Base-by-base conservation (phyloP, 2,113 vertebrate species). In the Smithornis capensis region DNA sequence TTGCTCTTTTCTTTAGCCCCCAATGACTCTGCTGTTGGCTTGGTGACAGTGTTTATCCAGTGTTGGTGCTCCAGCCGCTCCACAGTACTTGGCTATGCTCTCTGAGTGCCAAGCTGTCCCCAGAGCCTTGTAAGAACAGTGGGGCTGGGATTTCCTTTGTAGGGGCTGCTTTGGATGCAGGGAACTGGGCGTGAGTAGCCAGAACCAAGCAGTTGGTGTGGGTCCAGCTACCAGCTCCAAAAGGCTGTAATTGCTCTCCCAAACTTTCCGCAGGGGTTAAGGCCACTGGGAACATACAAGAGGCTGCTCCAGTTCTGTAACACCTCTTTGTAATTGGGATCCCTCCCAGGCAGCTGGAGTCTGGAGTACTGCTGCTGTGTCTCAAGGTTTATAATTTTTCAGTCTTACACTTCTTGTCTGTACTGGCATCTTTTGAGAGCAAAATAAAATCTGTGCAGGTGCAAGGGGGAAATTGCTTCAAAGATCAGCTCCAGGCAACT, bases 1-100 rank as follows among this genome's bases (percentile, higher is more conserved):
- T 97, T 97, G 94, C 85, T 94, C 92, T 92, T 96, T 96, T 83
- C 92, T 90, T 94, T 90, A 87, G 90, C 77, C 81, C 82, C 59
- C 0, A 9, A 12, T 89, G 96, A 69, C 87, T 94, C 53, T 17
- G 65, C 83, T 65, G 71, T 82, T 97, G 96, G 96, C 95, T 92
- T 11, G 89, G 93, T 92, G 95, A 97, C 97, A 92, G 89, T 31
- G 0, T 89, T 83, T 90, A 75, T 89, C 67, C 87, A 13, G 87
- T 44, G 86, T 94, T 15, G 6, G 44, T 22, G 84, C 81, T 92
- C 37, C 52, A 52, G 83, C 79, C 23, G 1, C 17, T 79, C n/a
- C 12, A 6, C 42, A 70, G 76, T 73, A 1, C 79, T 89, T 29
- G 73, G 83, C 87, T 81, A 1, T 3, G 28, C 59, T 52, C 60